These are phyloP conservation scores for Embiotoca jacksoni DNA, from an alignment of 2,113 vertebrate species.

Conservation along the genomic window DNA sequence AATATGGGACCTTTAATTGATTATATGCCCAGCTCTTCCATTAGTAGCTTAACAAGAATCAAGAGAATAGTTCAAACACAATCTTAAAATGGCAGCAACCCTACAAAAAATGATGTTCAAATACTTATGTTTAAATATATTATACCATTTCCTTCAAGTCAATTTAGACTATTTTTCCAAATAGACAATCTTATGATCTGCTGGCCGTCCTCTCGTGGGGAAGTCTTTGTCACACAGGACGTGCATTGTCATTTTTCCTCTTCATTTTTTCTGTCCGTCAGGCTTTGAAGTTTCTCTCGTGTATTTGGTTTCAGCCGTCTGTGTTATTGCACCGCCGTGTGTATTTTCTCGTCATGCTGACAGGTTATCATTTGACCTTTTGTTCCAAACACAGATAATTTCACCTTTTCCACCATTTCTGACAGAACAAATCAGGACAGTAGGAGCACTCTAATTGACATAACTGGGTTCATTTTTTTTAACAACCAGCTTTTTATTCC, in stretches of 20 bases:
- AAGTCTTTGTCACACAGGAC: no score
- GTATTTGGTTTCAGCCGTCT: background rate
- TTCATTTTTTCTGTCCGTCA: background rate
- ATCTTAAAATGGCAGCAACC: no score
- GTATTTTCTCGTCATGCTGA: conserved; percentile 21
- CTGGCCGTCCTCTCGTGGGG: no score
- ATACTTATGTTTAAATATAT: no score
- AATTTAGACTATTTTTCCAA: no score
- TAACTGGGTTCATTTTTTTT: background rate
- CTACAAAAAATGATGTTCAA: no score
- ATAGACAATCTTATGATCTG: no score
- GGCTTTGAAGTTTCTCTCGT: background rate
- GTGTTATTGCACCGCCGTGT: background rate
- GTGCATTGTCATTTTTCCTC: background rate
- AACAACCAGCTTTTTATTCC: conserved; percentile 11
- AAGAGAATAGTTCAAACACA: no score
- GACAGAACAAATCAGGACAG: conserved; percentile 35
- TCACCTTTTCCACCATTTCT: conserved; percentile 18
- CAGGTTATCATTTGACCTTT: conserved; percentile 49
- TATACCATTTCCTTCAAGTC: no score
- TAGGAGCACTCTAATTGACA: conserved; percentile 11
- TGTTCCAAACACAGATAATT: conserved; percentile 46
- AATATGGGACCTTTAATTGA: no score
- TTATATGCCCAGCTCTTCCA: no score
- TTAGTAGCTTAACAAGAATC: no score